These are phyloP conservation scores for Malthinus seriepunctatus DNA, from an alignment of 2,888 invertebrate species.

Conservation along the genomic window DNA sequence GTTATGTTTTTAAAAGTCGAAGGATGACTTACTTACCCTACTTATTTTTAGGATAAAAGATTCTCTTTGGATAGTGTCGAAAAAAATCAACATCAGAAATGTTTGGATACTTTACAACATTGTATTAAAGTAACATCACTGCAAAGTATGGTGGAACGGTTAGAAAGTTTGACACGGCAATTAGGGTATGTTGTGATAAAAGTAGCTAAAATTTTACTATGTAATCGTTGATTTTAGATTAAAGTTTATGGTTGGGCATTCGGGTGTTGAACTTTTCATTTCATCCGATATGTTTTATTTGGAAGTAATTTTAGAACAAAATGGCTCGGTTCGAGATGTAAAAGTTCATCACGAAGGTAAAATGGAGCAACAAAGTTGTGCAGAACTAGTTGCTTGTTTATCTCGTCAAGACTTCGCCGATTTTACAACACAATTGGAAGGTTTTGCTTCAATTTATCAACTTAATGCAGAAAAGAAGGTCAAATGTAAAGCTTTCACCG, in stretches of 20 bases:
- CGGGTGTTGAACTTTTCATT: constrained; percentile 83
- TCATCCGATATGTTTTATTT: constrained; percentile 97
- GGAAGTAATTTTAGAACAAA: constrained; percentile 84
- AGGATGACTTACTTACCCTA: background rate
- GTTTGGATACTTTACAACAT: constrained; percentile 89
- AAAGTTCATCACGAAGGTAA: constrained; percentile 91
- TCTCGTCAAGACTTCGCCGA: constrained; percentile 87
- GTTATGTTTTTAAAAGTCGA: constrained; percentile 41
- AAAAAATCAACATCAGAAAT: constrained; percentile 84
- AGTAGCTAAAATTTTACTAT: background rate
- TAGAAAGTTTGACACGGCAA: constrained; percentile 89
- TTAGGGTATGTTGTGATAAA: constrained; percentile 65
- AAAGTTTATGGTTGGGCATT: constrained; percentile 84
- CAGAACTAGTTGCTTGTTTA: constrained; percentile 83
- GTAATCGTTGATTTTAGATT: constrained; percentile 57
- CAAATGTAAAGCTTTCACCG: constrained; percentile 91
- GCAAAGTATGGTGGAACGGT: constrained; percentile 88
- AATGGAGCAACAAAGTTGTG: constrained; percentile 81
- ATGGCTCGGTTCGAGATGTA: constrained; percentile 86
- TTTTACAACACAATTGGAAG: constrained; percentile 91
- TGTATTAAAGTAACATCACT: constrained; percentile 91
- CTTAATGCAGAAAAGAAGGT: constrained; percentile 93
- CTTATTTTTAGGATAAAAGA: constrained; percentile 74
- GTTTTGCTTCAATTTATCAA: constrained; percentile 83
- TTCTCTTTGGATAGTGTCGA: constrained; percentile 86